phyloP scores from a whole-genome alignment of 2,888 invertebrate genomes.

The Aleiodes leptofemur region DNA sequence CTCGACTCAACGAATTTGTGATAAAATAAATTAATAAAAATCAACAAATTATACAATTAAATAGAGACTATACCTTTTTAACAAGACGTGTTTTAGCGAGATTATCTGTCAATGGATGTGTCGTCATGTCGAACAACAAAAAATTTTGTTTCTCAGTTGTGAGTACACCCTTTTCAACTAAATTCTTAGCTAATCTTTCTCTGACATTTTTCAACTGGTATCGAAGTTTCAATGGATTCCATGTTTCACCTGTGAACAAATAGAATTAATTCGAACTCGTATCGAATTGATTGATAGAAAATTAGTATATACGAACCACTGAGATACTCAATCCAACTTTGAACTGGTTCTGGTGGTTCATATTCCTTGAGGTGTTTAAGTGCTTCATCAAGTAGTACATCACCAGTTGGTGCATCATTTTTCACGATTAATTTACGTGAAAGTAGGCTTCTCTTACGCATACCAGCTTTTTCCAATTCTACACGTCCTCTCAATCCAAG shows the following conservation, averaged over 20 bases:
- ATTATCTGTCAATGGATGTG: conserved; percentile 98
- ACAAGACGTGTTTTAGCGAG: conserved; percentile 96
- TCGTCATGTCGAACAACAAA: conserved; percentile 99
- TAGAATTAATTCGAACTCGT: background rate
- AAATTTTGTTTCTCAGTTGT: conserved; percentile 99
- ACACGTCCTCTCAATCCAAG: conserved; percentile 95
- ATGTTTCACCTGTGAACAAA: conserved; percentile 90
- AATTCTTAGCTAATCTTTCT: conserved; percentile 98
- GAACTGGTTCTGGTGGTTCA: conserved; percentile 96
- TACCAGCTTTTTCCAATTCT: conserved; percentile 97
- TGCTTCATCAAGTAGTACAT: conserved; percentile 96
- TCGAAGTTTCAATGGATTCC: conserved; percentile 98
- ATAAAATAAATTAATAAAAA: background rate
- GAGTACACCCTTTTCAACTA: conserved; percentile 99
- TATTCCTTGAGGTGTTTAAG: conserved; percentile 99
- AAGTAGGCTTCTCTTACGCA: conserved; percentile 94
- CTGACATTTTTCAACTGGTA: conserved; percentile 99
- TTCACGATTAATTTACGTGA: conserved; percentile 89
- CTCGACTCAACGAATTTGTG: background rate
- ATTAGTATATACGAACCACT: conserved; percentile 83
- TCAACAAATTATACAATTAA: background rate
- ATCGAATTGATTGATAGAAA: conserved; percentile 8
- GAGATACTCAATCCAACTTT: conserved; percentile 99
- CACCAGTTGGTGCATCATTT: conserved; percentile 96
- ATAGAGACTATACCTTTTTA: conserved; percentile 85